phyloP scores from a whole-genome alignment of 2,888 invertebrate genomes.

The Disparrhopalites patrizii region DNA sequence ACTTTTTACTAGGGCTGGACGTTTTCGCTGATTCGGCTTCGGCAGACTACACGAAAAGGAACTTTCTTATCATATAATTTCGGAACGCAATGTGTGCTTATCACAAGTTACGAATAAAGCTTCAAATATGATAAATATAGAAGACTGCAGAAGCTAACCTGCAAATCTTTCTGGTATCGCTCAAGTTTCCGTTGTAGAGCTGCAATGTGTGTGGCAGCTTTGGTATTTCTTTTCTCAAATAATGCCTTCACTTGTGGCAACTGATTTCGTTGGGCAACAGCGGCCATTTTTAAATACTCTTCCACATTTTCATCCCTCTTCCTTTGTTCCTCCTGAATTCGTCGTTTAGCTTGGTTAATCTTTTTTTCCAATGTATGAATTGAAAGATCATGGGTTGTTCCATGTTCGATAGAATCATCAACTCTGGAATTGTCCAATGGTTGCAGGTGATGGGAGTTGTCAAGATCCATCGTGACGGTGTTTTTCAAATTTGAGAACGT shows the following conservation, averaged over 20 bases:
- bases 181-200: slow-evolving; percentile 45
- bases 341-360: slow-evolving; percentile 40
- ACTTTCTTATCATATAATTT: too few species aligned
- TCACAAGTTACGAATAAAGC: neutral
- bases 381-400: slow-evolving; percentile 14
- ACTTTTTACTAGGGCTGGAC: slow-evolving; percentile 42
- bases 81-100: too few species aligned
- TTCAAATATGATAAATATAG: neutral
- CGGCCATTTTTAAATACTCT: slow-evolving; percentile 48
- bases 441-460: neutral
- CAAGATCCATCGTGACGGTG: neutral
- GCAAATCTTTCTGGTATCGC: slow-evolving; percentile 41
- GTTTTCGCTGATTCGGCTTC: slow-evolving; percentile 36
- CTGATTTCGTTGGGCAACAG: slow-evolving; percentile 44
- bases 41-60: slow-evolving; percentile 27
- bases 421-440: slow-evolving; percentile 10
- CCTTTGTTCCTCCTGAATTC: slow-evolving; percentile 46
- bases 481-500: too few species aligned
- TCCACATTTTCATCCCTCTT: slow-evolving; percentile 46
- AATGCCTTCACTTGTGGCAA: slow-evolving; percentile 46
- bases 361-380: slow-evolving; percentile 40
- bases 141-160: slow-evolving; percentile 24
- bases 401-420: slow-evolving; percentile 21
- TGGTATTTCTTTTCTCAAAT: slow-evolving; percentile 47
- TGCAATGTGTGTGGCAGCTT: slow-evolving; percentile 46